Base-by-base conservation (phyloP, 2,113 vertebrate species). In the Oxyruncus cristatus region DNA sequence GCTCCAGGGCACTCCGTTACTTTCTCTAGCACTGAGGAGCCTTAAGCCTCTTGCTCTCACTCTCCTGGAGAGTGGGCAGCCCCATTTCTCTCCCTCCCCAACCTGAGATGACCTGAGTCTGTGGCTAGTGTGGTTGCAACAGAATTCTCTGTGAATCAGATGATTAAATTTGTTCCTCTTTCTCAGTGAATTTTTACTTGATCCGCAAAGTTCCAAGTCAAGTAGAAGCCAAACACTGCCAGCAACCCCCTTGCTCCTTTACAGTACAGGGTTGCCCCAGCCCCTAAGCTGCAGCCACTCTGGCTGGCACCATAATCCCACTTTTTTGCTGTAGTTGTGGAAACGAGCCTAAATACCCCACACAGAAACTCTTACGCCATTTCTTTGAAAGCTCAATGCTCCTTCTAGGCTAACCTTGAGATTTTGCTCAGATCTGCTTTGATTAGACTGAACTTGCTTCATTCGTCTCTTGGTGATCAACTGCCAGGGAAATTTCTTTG, bases 71-170 rank as follows among this genome's bases (percentile, higher is more conserved):
- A 92, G 55, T 58, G 93, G 96, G 80, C 85, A 96, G 70, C 59
- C 32, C 61, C 8, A 7, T 62, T 87, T 15, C 70, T 95, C 63
- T 79, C 61, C 91, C 67, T 76, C 71, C 50, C 63, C 87, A 89
- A 39, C 84, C 92, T 91, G 59, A 94, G 89, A 96, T 94, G 86
- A 95, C 92, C 97, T 47, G 42, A 95, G 55, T 53, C 74, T 92
- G 35, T 49, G 62, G 77, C 66, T 62, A 80, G 61, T 72, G 56
- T 88, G 20, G 42, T 15, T 85, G 74, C 35, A 35, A 74, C 50
- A 90, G 56, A 47, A 89, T 85, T 90, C 59, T 88, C 66, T 5
- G 4, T 66, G 44, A 93, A 85, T 61, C 65, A 79, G 61, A 27
- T 85, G 42, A 86, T 75, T 59, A 80, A 72, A 93, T 53, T 80